phyloP scores from a whole-genome alignment of 2,888 invertebrate genomes.

The Lumbricus terrestris region DNA sequence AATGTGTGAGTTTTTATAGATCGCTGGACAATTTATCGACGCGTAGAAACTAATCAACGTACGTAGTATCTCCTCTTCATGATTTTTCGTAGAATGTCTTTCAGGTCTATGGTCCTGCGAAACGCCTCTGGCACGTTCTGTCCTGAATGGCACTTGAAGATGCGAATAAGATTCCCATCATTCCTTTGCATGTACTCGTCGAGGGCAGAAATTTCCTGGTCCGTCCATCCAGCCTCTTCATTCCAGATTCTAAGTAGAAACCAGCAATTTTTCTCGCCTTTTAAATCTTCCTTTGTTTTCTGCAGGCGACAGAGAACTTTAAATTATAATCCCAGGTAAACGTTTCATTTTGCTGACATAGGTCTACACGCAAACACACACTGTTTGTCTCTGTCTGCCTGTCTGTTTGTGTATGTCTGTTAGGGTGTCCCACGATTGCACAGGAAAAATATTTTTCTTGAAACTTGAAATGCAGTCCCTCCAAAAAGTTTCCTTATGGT shows the following conservation, averaged over 20 bases:
- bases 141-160: not conserved
- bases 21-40: too few relatives aligned
- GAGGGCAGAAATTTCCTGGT: not conserved
- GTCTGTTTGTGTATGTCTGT: too few relatives aligned
- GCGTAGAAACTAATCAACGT: not conserved
- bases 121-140: not conserved
- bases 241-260: conserved; percentile 13
- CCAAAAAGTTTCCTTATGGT: too few relatives aligned
- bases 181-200: not conserved
- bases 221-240: conserved; percentile 17
- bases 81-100: not conserved
- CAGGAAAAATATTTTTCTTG: too few relatives aligned
- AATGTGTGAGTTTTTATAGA: too few relatives aligned
- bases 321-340: not conserved
- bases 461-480: too few relatives aligned
- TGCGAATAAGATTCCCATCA: not conserved
- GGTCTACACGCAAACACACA: too few relatives aligned
- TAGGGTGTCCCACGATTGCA: too few relatives aligned
- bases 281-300: not conserved
- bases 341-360: too few relatives aligned
- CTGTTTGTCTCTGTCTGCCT: too few relatives aligned
- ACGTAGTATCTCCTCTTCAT: conserved; percentile 21
- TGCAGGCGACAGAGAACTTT: not conserved
- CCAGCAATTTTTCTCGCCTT: too few relatives aligned
- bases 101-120: not conserved